Conservation (phyloP, 1,140 invertebrate genomes). For the Antheraea mylitta region DNA sequence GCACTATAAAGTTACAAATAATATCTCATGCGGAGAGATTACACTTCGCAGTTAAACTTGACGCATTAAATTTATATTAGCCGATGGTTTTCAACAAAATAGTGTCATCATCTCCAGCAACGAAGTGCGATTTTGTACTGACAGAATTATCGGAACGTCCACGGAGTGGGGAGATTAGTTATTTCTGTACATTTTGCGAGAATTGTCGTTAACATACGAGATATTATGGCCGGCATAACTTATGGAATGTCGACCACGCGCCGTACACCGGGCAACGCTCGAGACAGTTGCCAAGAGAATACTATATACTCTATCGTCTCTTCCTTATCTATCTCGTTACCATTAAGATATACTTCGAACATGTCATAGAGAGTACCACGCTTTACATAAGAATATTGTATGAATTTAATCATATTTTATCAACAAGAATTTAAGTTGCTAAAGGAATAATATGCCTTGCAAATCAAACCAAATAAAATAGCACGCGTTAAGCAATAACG, state of each 20-base stretch:
- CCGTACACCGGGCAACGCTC: slow-evolving; percentile 34
- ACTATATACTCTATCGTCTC: not conserved
- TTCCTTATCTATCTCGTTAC: not conserved
- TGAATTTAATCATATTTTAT: too few relatives aligned
- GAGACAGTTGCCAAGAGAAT: slow-evolving; percentile 27
- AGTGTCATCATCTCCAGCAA: slow-evolving; percentile 59
- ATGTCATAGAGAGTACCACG: not conserved
- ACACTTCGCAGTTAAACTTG: not conserved
- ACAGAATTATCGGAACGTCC: slow-evolving; percentile 61
- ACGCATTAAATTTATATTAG: slow-evolving; percentile 14
- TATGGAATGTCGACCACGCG: slow-evolving; percentile 33
- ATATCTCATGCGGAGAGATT: not conserved
- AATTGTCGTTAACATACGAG: slow-evolving; percentile 47
- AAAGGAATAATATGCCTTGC: not conserved
- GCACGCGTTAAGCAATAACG: not conserved
- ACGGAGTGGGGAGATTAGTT: slow-evolving; percentile 52
- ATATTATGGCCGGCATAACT: slow-evolving; percentile 40
- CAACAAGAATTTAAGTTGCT: too few relatives aligned
- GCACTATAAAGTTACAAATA: slow-evolving; percentile 59
- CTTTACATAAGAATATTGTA: not conserved
- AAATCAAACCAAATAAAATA: not conserved
- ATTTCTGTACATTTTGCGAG: slow-evolving; percentile 71
- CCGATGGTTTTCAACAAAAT: slow-evolving; percentile 50
- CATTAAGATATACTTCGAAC: not conserved
- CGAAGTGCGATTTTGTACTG: slow-evolving; percentile 58